Base-by-base conservation (phyloP, 2,888 invertebrate genomes). In the Auanema freiburgensis region DNA sequence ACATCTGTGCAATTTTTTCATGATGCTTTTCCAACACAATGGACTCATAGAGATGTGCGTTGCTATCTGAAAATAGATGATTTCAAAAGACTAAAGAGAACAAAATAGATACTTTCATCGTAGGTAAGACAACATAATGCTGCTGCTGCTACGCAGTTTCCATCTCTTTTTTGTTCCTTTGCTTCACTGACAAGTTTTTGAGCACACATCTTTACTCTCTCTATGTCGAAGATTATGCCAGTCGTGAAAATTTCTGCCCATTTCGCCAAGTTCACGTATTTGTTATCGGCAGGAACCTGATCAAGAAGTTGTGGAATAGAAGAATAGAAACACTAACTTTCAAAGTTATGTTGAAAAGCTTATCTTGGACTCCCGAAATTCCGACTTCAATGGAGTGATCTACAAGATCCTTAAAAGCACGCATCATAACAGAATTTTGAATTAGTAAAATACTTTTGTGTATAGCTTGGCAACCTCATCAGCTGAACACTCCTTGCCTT, bases 161-260 rank as follows among this genome's bases (percentile, higher is more conserved):
- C 93, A 65, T 89, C 88, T 43, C 90, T 86, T 83, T 91, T 91
- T 59, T 89, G 88, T 84, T 90, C 89, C 1, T 91, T 88, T 0
- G 92, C 90, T 68, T 91, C 90, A 75, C 91, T 92, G 54, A 90
- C 88, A 86, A 93, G 88, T 84, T 92, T 91, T 67, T 89, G 89
- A 0, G 91, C 90, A 71, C 91, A 89, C 25, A 92, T 66, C 14
- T 73, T 71, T 24, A 73, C 59, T 43, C 73, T 10, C 11, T 56
- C 56, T 1, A 42, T 41, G 16, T 65, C 65, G 23, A 60, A 65
- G 2, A 59, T 46, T 16, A 65, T 43, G 21, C 65, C 65, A 42
- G 51, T 56, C 6, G 93, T 82, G 33, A 93, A 86, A 77, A 92
- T 91, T 71, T 89, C 88, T 57, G 92, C 84, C 89, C 91, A 92